Conservation (phyloP, 2,888 invertebrate species). For the Pyrochroa serraticornis region DNA sequence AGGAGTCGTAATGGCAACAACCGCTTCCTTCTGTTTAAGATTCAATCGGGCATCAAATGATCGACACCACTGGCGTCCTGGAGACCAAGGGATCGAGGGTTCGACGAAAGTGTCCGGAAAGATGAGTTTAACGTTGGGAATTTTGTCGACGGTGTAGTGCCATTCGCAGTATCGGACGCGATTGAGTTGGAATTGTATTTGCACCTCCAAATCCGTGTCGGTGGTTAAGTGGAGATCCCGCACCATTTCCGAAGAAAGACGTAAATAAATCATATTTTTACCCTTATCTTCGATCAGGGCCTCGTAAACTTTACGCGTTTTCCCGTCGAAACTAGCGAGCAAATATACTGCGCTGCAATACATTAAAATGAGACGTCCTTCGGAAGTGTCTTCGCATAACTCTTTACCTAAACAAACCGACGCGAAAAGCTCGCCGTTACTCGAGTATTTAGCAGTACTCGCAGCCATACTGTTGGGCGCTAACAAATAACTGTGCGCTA, state of each 20-base stretch:
- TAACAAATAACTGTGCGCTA: conserved; percentile 72
- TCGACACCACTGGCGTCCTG: conserved; percentile 71
- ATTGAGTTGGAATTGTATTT: conserved; percentile 82
- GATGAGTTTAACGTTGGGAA: conserved; percentile 72
- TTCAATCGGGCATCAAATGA: conserved; percentile 70
- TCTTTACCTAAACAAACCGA: conserved; percentile 73
- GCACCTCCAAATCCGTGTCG: conserved; percentile 69
- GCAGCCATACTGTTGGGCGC: conserved; percentile 71
- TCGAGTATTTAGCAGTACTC: conserved; percentile 77
- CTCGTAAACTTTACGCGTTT: conserved; percentile 68
- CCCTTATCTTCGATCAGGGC: conserved; percentile 77
- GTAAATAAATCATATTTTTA: conserved; percentile 76
- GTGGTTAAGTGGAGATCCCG: conserved; percentile 64
- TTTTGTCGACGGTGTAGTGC: conserved; percentile 81
- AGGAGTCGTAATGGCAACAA: conserved; percentile 76
- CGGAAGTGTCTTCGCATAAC: conserved; percentile 81
- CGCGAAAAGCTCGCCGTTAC: conserved; percentile 78
- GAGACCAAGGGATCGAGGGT: conserved; percentile 72
- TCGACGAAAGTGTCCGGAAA: conserved; percentile 67
- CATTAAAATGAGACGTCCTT: conserved; percentile 77
- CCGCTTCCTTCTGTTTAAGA: conserved; percentile 78
- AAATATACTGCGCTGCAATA: conserved; percentile 72
- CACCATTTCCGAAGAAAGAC: conserved; percentile 72
- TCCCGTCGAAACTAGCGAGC: conserved; percentile 42
- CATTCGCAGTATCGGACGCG: conserved; percentile 82